Conservation (phyloP, 2,888 invertebrate species). For the Hirtodrosophila histrioides region DNA sequence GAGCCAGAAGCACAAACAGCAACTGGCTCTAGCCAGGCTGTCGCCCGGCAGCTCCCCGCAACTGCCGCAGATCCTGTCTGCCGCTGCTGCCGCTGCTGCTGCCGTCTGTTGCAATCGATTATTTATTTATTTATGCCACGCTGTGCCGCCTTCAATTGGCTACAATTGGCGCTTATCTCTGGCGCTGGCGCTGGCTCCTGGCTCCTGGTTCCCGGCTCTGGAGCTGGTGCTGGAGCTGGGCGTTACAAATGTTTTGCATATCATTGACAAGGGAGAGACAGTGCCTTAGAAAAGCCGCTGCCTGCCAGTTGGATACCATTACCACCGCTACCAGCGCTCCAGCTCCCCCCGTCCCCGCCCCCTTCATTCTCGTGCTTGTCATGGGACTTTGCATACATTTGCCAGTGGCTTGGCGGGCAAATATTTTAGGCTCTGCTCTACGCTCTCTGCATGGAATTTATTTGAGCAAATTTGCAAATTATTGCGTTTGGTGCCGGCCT, state of each 20-base stretch:
- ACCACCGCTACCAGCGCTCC: background rate
- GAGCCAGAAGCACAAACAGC: constrained; percentile 20
- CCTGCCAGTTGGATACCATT: constrained; percentile 15
- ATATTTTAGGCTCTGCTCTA: constrained; percentile 64
- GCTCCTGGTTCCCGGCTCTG: constrained; percentile 12
- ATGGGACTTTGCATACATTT: constrained; percentile 74
- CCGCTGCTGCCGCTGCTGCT: constrained; percentile 2
- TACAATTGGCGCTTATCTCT: constrained; percentile 75
- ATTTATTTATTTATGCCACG: constrained; percentile 77
- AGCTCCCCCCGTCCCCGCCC: background rate
- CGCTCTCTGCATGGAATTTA: constrained; percentile 72
- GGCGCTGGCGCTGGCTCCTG: constrained; percentile 18
- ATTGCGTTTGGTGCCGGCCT: constrained; percentile 57
- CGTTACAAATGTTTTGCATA: constrained; percentile 69
- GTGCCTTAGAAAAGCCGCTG: constrained; percentile 47
- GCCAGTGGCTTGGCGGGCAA: constrained; percentile 55
- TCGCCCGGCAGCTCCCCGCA: constrained; percentile 7
- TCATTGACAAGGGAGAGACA: constrained; percentile 54
- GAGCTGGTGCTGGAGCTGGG: constrained; percentile 14
- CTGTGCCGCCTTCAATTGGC: constrained; percentile 71
- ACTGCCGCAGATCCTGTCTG: background rate
- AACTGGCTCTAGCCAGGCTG: constrained; percentile 28
- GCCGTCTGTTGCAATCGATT: constrained; percentile 62
- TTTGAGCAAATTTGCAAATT: constrained; percentile 79
- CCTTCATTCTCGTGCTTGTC: background rate